Evolutionary conservation across 1,140 invertebrate genomes (phyloP), one percentile per base, ranked within the genome.

Genomic region (Drosophila nigromelanica): DNA sequence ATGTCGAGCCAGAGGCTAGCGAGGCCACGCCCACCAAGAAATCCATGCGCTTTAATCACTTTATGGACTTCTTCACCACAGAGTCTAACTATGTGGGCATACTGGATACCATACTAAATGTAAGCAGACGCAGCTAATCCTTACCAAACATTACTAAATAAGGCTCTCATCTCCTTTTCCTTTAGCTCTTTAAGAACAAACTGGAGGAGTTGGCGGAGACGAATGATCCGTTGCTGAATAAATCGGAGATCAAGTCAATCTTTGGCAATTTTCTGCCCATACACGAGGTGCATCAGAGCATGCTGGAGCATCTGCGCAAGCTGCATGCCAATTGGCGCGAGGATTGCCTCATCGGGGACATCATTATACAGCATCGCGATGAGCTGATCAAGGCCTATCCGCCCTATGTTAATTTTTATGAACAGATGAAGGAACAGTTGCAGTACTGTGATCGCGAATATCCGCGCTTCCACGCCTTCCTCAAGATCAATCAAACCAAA

Each of bases 21-120:
- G 94, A 94, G 60, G 33, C 63, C n/a, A 83, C 92, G 33, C 92
- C 93, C 48, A 94, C 94, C 75, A 94, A 94, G 78, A 93, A 95
- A 62, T 95, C 96, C 5, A 94, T 95, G 37, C 93, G 96, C 27
- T 94, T 95, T 79, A 95, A 96, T 92, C 96, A 97, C 40, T 98
- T 98, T 82, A 94, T 97, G 91, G 98, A 99, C 93, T 93, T 99
- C 50, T 94, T 98, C 33, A 97, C 99, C 92, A 99, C 98, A 7
- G 98, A 99, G 92, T 96, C 95, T 35, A 99, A 99, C 94, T 99
- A 99, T 93, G 97, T 99, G 47, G 95, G 95, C 52, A 98, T 99
- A 85, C 94, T 99, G 63, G 95, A 97, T 78, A 99, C 97, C 43
- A 98, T 99, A 67, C 94, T 98, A 82, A 96, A 95, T 89, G 97